Conservation (phyloP, 1,140 invertebrate species). For the Riptortus pedestris region DNA sequence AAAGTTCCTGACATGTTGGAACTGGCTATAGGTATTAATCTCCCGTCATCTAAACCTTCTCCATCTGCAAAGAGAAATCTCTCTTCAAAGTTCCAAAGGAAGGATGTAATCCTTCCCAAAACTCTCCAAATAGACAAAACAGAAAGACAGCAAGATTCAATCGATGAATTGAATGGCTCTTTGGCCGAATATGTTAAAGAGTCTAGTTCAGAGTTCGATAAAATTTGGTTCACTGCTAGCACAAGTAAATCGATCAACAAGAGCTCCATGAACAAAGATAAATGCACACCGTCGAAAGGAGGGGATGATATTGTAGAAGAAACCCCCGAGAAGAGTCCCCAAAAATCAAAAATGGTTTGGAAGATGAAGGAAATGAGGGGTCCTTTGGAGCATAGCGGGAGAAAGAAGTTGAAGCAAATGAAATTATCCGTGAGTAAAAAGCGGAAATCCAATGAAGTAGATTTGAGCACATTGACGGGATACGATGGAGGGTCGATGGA, state of each 20-base stretch:
- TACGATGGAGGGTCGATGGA: neutral
- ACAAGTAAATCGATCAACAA: neutral
- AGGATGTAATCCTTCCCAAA: neutral
- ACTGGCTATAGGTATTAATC: neutral
- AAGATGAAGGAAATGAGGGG: constrained; percentile 9
- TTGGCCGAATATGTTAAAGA: constrained; percentile 6
- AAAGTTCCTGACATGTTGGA: neutral
- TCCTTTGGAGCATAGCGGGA: neutral
- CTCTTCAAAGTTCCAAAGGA: neutral
- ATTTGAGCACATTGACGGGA: neutral
- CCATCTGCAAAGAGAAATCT: neutral
- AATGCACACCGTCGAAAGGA: neutral
- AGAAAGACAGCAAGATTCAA: neutral
- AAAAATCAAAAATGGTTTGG: neutral
- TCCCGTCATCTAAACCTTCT: neutral
- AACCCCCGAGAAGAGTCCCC: neutral
- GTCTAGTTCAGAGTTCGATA: neutral
- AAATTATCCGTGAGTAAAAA: neutral
- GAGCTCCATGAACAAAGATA: neutral
- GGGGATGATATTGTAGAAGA: neutral
- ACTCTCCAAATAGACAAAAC: neutral
- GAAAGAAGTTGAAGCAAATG: neutral
- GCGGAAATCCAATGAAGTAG: neutral
- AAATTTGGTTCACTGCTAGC: constrained; percentile 7
- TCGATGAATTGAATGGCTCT: neutral